Evolutionary conservation across 2,888 invertebrate species (phyloP), one percentile per base, ranked within the genome.

Genomic region (Latheticus oryzae): DNA sequence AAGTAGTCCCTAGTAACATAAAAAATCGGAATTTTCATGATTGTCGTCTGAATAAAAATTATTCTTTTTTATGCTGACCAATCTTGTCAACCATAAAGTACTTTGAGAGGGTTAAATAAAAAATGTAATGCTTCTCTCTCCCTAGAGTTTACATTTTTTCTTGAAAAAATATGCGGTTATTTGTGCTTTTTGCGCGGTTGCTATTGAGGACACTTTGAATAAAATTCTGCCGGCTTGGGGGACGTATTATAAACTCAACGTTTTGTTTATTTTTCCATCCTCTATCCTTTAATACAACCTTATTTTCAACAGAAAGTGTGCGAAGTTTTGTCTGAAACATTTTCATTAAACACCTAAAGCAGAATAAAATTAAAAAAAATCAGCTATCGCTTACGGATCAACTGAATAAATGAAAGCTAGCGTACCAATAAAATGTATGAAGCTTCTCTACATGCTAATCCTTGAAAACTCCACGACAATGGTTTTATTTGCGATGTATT

Each of bases 381-480:
- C 61, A 56, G 62, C 58, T 57, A 61, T 65, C 62, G 43, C 58
- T 62, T 61, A 61, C 63, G 65, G 62, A 64, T 65, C 64, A 61
- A 54, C 33, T 48, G 58, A 38, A 61, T 60, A 62, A 65, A 64
- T 64, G 58, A 62, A 58, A 62, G 59, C 45, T 24, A 67, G 63
- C 54, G 72, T 68, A 67, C 69, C 70, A 66, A 64, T 62, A 64
- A 66, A 70, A 67, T 69, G 67, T 71, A 70, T 66, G 67, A 72
- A 70, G 71, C 70, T 67, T 51, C 67, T 63, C 67, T 71, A 67
- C 69, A 70, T 66, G 69, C 70, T 73, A 73, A 74, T 73, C 71
- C 72, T 58, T 66, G 67, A 69, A 73, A 73, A 73, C 70, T 73
- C 73, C 69, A 68, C 71, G 68, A 73, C 72, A 74, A 74, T 73